A percentile compares a stretch with the other conserved stretches of the same genome.
Evolutionary conservation across 2,888 invertebrate species (phyloP).

Genomic region (Ornithoptera alexandrae): DNA sequence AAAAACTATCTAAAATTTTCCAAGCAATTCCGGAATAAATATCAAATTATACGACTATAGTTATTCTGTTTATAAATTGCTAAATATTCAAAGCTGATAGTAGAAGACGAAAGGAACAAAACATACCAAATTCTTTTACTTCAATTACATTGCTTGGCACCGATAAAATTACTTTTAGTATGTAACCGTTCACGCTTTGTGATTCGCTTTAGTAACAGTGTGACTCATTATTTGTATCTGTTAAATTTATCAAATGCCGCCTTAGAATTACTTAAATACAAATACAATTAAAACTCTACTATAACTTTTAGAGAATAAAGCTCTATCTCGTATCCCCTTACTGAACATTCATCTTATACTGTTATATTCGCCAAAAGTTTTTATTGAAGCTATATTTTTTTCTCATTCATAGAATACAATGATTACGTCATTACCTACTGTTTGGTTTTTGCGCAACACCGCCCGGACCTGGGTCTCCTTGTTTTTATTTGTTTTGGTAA

Average conservation of each 20-base stretch:
- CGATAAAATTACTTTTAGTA: constrained; percentile 17
- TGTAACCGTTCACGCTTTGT: constrained; percentile 46
- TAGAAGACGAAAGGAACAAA: neutral
- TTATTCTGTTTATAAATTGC: neutral
- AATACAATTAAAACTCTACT: constrained; percentile 4
- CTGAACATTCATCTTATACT: constrained; percentile 36
- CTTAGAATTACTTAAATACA: constrained; percentile 17
- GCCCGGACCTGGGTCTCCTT: constrained; percentile 35
- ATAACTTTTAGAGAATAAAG: neutral
- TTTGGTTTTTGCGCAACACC: constrained; percentile 47
- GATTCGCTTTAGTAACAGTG: constrained; percentile 47
- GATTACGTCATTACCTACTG: constrained; percentile 65
- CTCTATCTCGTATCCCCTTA: constrained; percentile 3
- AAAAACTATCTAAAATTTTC: too few relatives aligned
- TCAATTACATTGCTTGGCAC: constrained; percentile 7
- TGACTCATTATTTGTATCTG: constrained; percentile 58
- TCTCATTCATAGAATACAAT: constrained; percentile 61
- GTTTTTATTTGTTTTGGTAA: constrained; percentile 34
- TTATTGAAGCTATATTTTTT: constrained; percentile 39
- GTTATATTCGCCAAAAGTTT: constrained; percentile 50
- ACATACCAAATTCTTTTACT: constrained; percentile 3
- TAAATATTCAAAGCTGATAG: neutral
- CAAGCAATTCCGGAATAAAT: too few relatives aligned
- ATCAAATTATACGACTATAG: too few relatives aligned
- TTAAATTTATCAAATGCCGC: constrained; percentile 46